These are phyloP conservation scores for Oreochromis niloticus DNA, from an alignment of 2,113 vertebrate species.

Conservation along the genomic window DNA sequence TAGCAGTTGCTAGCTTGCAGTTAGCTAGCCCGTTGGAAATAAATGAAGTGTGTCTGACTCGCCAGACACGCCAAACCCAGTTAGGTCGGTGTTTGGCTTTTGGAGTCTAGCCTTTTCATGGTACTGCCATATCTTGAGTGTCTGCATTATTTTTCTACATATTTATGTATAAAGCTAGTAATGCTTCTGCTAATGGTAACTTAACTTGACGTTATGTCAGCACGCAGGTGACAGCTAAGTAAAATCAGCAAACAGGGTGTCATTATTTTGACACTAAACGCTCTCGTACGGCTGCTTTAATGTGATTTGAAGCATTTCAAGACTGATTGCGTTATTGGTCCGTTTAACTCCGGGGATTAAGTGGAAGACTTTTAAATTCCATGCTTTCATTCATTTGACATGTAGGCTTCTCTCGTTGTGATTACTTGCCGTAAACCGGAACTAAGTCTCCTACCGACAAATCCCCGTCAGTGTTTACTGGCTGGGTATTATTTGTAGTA, in stretches of 20 bases:
- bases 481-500: not conserved
- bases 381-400: conserved; percentile 6
- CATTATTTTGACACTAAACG: not conserved
- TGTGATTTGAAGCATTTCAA: not conserved
- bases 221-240: conserved; percentile 23
- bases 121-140: not conserved
- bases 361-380: not conserved
- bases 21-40: conserved; percentile 1
- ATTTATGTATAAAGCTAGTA: not conserved
- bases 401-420: not conserved
- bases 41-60: not conserved
- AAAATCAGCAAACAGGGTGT: not conserved
- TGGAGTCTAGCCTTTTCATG: not conserved
- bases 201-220: not conserved
- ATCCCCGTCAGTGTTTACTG: not conserved
- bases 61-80: not conserved
- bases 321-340: accelerated
- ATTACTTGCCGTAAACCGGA: not conserved
- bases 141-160: accelerated
- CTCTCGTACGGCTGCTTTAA: not conserved
- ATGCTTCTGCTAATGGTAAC: conserved; percentile 8
- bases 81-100: not conserved
- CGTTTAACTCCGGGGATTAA: accelerated
- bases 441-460: not conserved
- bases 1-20: conserved; percentile 33